These are phyloP conservation scores for Chlorocebus sabaeus DNA, from an alignment of 2,113 vertebrate genomes.

Conservation along the genomic window DNA sequence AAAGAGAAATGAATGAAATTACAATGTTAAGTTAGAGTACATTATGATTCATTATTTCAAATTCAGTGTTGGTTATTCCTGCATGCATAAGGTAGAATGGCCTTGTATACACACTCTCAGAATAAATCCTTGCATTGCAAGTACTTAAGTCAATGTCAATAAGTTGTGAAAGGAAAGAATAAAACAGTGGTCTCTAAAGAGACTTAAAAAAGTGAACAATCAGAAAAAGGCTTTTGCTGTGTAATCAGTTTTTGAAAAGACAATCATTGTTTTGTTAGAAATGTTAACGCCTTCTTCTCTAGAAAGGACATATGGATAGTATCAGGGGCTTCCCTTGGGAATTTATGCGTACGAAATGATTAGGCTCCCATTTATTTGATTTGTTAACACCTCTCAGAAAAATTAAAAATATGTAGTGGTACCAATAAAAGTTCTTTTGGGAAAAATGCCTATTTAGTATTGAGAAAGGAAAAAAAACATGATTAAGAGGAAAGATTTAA, in stretches of 20 bases:
- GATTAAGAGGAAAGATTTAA: not conserved
- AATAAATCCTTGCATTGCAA: not conserved
- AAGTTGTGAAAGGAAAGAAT: not conserved
- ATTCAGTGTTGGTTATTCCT: not conserved
- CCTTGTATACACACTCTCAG: not conserved
- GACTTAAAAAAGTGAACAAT: not conserved
- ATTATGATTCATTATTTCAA: constrained; percentile 25
- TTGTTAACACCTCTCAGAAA: not conserved
- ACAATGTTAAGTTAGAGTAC: not conserved
- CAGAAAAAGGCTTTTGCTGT: not conserved
- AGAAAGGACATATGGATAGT: not conserved
- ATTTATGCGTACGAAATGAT: not conserved
- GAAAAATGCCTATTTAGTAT: not conserved
- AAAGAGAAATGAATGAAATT: not conserved
- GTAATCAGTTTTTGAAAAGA: not conserved
- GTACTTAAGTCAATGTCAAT: not conserved
- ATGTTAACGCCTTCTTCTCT: not conserved
- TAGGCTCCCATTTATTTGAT: not conserved
- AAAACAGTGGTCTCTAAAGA: not conserved
- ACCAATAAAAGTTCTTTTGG: not conserved
- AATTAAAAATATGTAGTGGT: not conserved
- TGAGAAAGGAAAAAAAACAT: not conserved
- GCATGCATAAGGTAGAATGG: not conserved
- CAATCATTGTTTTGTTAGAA: not conserved
- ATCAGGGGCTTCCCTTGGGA: not conserved